These are phyloP conservation scores for Stictocephala bisonia DNA, from an alignment of 2,888 invertebrate genomes.

Conservation along the genomic window DNA sequence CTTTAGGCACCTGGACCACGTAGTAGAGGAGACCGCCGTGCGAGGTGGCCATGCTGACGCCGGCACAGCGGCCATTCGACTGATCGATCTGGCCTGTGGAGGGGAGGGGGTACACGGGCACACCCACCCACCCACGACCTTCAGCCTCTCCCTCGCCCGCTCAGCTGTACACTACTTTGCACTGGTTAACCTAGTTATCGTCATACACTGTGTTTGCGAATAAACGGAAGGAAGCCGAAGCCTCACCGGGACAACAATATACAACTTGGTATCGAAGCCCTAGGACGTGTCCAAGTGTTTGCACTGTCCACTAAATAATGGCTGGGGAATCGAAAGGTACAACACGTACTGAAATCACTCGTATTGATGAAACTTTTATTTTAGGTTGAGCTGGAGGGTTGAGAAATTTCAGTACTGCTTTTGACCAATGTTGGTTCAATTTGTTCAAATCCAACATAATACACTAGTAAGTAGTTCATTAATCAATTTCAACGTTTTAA, in stretches of 20 bases:
- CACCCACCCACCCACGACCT: neutral
- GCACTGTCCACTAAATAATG: neutral
- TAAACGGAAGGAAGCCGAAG: too few species aligned
- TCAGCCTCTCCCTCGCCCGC: neutral
- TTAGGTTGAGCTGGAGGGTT: too few species aligned
- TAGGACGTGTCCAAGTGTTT: neutral
- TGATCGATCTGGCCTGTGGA: neutral
- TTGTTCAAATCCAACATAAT: too few species aligned
- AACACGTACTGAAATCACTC: too few species aligned
- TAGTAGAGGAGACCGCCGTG: slow-evolving; percentile 78
- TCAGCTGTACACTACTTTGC: neutral
- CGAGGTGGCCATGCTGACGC: slow-evolving; percentile 57
- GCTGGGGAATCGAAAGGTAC: too few species aligned
- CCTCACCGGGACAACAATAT: neutral
- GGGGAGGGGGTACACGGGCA: neutral
- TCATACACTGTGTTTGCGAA: too few species aligned
- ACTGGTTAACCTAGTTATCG: too few species aligned
- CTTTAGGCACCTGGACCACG: slow-evolving; percentile 74
- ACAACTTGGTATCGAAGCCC: neutral
- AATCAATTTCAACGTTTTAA: too few species aligned
- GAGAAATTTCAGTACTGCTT: too few species aligned
- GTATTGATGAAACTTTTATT: too few species aligned
- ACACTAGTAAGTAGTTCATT: too few species aligned
- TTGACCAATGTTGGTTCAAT: too few species aligned
- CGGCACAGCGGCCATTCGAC: neutral